Evolutionary conservation across 92 coral and sea anemone genomes (phyloP).

Genomic region (Ricordea florida): DNA sequence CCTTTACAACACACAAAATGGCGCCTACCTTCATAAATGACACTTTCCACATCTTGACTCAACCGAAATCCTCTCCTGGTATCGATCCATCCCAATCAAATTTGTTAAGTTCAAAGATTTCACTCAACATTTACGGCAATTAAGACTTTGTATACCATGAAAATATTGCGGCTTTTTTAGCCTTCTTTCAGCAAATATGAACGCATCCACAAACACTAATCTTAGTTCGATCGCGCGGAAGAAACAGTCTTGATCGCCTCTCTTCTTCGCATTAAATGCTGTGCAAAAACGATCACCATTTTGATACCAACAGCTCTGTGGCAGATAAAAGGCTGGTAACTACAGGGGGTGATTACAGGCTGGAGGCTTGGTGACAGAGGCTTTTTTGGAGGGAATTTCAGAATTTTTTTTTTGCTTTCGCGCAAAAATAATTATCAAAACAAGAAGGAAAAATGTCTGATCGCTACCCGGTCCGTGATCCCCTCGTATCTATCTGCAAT

Average conservation of each 20-base stretch:
- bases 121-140: neutral
- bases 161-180: neutral
- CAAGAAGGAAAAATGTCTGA: neutral
- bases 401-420: neutral
- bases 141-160: neutral
- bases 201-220: neutral
- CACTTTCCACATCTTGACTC: neutral
- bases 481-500: neutral
- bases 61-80: neutral
- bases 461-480: constrained; percentile 4
- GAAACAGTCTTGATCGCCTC: neutral
- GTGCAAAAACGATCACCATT: neutral
- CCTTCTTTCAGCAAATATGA: neutral
- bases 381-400: neutral
- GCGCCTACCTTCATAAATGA: neutral
- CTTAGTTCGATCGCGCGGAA: neutral
- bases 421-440: neutral
- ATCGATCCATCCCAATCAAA: neutral
- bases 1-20: neutral
- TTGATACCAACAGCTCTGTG: neutral
- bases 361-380: neutral
- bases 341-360: neutral
- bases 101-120: neutral
- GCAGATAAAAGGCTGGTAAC: neutral
- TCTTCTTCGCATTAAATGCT: neutral